phyloP scores from a whole-genome alignment of 1,140 invertebrate genomes.

The Popillia japonica region DNA sequence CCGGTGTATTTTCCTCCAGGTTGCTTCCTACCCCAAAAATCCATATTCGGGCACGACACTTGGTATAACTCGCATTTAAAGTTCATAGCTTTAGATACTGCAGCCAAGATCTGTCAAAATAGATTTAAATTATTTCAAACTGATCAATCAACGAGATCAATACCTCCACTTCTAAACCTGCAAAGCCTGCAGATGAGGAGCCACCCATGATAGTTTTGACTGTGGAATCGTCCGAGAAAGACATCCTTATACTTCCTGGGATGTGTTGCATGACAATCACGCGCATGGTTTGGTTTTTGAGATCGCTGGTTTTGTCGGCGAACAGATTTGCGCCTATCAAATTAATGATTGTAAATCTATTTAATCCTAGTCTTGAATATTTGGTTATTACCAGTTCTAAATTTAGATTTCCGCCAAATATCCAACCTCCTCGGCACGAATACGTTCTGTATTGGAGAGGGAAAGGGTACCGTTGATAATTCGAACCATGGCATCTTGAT shows the following conservation, averaged over 20 bases:
- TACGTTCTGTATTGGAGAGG: constrained; percentile 64
- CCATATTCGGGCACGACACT: constrained; percentile 63
- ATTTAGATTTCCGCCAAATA: constrained; percentile 69
- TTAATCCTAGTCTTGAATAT: neutral
- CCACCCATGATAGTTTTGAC: constrained; percentile 36
- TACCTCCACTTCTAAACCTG: constrained; percentile 72
- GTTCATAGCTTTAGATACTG: constrained; percentile 73
- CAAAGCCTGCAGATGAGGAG: constrained; percentile 48
- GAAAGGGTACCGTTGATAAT: constrained; percentile 76
- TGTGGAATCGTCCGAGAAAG: constrained; percentile 41
- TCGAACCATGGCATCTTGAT: constrained; percentile 68
- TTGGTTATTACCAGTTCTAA: constrained; percentile 62
- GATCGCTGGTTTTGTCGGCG: constrained; percentile 67
- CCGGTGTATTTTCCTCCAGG: constrained; percentile 72
- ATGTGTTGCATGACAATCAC: constrained; percentile 75
- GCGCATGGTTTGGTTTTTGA: constrained; percentile 65
- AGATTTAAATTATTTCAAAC: neutral
- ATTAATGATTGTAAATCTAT: neutral
- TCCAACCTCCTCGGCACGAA: constrained; percentile 67
- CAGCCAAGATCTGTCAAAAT: constrained; percentile 68
- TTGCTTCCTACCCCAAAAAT: constrained; percentile 72
- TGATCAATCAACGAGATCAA: constrained; percentile 34
- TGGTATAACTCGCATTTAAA: constrained; percentile 73
- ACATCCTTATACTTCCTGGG: constrained; percentile 66
- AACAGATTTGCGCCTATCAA: constrained; percentile 61